Conservation (phyloP, 2,888 invertebrate species). For the Heliconius charithonia region DNA sequence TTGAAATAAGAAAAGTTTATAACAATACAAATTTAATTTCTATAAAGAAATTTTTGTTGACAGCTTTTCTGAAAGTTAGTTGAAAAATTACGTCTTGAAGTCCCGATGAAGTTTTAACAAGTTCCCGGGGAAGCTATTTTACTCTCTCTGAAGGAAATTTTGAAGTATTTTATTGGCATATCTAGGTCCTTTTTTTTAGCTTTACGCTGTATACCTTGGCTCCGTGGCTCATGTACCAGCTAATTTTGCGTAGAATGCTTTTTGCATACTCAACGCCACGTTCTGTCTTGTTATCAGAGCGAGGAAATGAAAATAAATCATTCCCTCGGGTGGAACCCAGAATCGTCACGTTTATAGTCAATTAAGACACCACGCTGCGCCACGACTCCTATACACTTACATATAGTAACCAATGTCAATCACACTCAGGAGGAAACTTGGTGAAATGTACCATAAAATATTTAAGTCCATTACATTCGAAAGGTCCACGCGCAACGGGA, state of each 20-base stretch:
- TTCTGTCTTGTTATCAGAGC: too few species aligned
- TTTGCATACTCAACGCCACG: too few species aligned
- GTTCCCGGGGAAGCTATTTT: conserved; percentile 33
- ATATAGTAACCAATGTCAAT: background rate
- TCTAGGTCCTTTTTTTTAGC: background rate
- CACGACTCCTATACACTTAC: background rate
- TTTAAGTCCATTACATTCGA: conserved; percentile 6
- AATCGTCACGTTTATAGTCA: background rate
- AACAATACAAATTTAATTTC: conserved; percentile 25
- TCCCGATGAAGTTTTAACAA: conserved; percentile 25
- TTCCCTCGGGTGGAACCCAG: background rate
- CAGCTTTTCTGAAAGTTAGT: conserved; percentile 22
- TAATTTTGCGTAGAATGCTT: too few species aligned
- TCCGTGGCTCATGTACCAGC: too few species aligned
- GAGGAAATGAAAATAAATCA: too few species aligned
- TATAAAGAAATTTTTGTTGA: conserved; percentile 24
- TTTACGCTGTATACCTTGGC: too few species aligned
- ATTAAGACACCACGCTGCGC: background rate
- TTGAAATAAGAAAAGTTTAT: conserved; percentile 25
- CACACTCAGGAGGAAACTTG: background rate
- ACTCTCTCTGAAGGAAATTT: conserved; percentile 14
- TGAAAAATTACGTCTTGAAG: conserved; percentile 33
- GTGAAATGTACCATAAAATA: conserved; percentile 8
- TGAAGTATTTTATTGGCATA: conserved; percentile 26
- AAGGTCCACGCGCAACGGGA: conserved; percentile 8